Evolutionary conservation across 2,797 vertebrate genomes (phyloP).

Genomic region (Propithecus deckenii): DNA sequence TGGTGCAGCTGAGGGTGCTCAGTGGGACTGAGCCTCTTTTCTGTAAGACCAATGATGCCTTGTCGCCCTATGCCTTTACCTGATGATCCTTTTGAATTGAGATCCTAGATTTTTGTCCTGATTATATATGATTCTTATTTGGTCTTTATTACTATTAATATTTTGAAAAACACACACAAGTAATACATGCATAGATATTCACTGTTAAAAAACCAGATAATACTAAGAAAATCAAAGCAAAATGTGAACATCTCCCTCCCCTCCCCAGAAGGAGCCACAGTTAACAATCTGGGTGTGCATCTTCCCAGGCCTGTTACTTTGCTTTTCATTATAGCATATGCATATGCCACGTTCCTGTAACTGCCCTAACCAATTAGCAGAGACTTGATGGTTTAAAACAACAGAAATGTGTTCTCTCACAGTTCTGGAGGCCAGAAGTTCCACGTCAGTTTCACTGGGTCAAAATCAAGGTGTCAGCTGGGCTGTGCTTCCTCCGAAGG

Average conservation of each 20-base stretch:
- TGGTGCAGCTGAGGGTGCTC: rapidly evolving
- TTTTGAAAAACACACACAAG: neutral
- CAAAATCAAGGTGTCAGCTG: neutral
- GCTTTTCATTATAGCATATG: neutral
- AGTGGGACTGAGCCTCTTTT: neutral
- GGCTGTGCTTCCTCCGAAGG: neutral
- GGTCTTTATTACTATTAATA: neutral
- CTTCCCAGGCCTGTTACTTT: neutral
- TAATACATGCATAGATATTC: neutral
- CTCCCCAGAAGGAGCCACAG: neutral
- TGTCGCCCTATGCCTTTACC: neutral
- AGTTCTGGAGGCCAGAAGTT: neutral
- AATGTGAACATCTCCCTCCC: neutral
- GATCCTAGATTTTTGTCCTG: neutral
- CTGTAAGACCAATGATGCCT: neutral
- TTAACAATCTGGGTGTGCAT: neutral
- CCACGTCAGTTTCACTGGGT: neutral
- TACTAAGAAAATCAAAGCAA: neutral
- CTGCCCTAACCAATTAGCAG: neutral
- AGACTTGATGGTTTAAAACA: neutral
- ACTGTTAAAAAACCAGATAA: neutral
- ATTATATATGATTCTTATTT: neutral
- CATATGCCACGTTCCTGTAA: neutral
- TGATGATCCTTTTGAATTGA: neutral
- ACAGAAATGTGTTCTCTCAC: neutral